Evolutionary conservation across 1,140 invertebrate species (phyloP), one percentile per base, ranked within the genome.

Genomic region (Oryctes rhinoceros): DNA sequence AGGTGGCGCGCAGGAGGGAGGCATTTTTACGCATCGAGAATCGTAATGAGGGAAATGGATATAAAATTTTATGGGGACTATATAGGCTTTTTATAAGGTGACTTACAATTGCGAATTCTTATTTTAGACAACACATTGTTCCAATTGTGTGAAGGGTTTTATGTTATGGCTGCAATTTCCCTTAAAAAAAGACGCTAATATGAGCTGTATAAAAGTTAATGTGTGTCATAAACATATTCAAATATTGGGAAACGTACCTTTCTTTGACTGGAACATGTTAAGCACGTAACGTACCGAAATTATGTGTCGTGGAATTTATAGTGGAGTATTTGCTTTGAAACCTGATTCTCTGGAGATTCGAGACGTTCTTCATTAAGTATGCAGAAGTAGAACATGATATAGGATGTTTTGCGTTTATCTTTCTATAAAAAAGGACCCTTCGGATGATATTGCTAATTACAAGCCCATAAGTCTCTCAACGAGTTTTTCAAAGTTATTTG

Each of bases 51-150:
- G 20, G 65, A 71, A 71, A 71, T 71, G 20, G 65, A 30, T 3
- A 71, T 71, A 71, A 71, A 35, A 71, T 71, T 71, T 71, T 71
- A 71, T 71, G 65, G 10, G 37, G 24, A 15, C 65, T 71, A 71
- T 71, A 71, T 24, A 71, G 65, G 20, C 65, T 35, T 71, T 71
- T 71, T 71, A 37, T 71, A 37, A 71, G 65, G 65, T 71, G 65
- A 71, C 65, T 71, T 71, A 71, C 65, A 24, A 71, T 71, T 71
- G 65, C 20, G 65, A 71, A 71, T 37, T 20, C 7, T 71, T 71
- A 71, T 71, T 71, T 37, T 71, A 71, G 65, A 24, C 65, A 24
- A 35, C 65, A 71, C 24, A 71, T 71, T 71, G 65, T 71, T 71
- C 11, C 65, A 35, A 37, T 35, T 71, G 35, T 71, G 65, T 24